Base-by-base conservation (phyloP, 1,140 invertebrate genomes). In the Pomacea maculata region DNA sequence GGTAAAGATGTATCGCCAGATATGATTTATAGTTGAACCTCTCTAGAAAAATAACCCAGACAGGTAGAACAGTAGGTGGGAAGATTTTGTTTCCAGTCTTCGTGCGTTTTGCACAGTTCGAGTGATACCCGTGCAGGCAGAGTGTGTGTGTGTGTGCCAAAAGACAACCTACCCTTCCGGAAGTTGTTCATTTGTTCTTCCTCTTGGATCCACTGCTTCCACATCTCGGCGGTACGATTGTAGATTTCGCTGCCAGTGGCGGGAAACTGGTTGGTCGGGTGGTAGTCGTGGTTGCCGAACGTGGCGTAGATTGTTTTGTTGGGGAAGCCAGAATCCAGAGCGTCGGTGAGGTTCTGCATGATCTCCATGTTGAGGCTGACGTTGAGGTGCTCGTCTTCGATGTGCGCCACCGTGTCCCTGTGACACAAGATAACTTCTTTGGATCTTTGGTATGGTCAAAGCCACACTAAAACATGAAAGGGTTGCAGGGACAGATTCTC, bases 241-340 rank as follows among this genome's bases (percentile, higher is more conserved):
- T 89, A 88, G 29, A 89, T 78, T 21, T 64, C 57, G 79, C 86
- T 86, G 34, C 83, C 83, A 19, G 34, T 57, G 12, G 77, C 74
- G 0, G 87, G 85, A 68, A 87, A 88, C 67, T 89, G 88, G 72
- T 85, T 80, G 67, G 77, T 71, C 3, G 88, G 88, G 63, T 75
- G 89, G 82, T 87, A 88, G 84, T 90, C 89, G 82, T 90, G 89
- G 84, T 90, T 90, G 70, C 89, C 89, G n/a, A 85, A 85, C 5
- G 85, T 83, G 55, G 89, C 86, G 79, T 86, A 88, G 0, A 87
- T 80, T 9, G 79, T 78, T 17, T 83, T 84, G 25, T 63, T 67
- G 0, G 82, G 83, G 61, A 90, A 87, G 10, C 25, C 61, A 11
- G 17, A 45, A 1, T 73, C 79, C 0, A 90, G 81, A 4, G 84